These are phyloP conservation scores for Caenorhabditis sp. DNA, from an alignment of 2,888 invertebrate species.

Conservation along the genomic window DNA sequence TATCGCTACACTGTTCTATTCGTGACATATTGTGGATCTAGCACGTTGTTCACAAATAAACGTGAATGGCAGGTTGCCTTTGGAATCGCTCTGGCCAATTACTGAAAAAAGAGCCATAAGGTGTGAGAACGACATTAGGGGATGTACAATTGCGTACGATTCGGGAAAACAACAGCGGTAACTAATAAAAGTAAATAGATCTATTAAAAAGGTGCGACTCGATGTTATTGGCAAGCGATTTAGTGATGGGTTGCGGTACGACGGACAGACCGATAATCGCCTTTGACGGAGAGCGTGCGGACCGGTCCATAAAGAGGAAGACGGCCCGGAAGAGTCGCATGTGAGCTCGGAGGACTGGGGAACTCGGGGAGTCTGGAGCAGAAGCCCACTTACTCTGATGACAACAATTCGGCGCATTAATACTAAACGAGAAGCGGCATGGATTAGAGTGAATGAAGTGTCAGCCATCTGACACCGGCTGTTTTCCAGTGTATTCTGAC, in stretches of 20 bases:
- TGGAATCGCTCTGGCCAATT: background rate
- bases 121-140: conserved; percentile 11
- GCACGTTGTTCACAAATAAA: background rate
- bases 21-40: too few species aligned
- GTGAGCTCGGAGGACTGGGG: background rate
- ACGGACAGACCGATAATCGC: conserved; percentile 36
- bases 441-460: conserved; percentile 4
- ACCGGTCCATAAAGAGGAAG: conserved; percentile 26
- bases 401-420: conserved; percentile 23
- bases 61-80: background rate
- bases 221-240: conserved; percentile 30
- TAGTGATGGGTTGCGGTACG: conserved; percentile 23
- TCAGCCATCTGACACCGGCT: conserved; percentile 45
- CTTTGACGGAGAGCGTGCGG: conserved; percentile 29
- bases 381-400: background rate
- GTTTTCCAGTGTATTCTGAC: conserved; percentile 17
- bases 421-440: conserved; percentile 16
- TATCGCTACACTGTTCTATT: too few species aligned
- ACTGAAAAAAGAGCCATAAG: conserved; percentile 7
- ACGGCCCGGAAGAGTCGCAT: background rate
- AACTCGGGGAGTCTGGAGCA: background rate
- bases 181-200: conserved; percentile 24
- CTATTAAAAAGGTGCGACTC: conserved; percentile 50
- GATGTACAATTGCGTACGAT: background rate
- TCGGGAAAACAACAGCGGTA: conserved; percentile 4